Percentiles rank a stretch among this genome's conserved stretches.
Conservation (phyloP, 2,797 vertebrate genomes). For the Bufotes viridis region DNA sequence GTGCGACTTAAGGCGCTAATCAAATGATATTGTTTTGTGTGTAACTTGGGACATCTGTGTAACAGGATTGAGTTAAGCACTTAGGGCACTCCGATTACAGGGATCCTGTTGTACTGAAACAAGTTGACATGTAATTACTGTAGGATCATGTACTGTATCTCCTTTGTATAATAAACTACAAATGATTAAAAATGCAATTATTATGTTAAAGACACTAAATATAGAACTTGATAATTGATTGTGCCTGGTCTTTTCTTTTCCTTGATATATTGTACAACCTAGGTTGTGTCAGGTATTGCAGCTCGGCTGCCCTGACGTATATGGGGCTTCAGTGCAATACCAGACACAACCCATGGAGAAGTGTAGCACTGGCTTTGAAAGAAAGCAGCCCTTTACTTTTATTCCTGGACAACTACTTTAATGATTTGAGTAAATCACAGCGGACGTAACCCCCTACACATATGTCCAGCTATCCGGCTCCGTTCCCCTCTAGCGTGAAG, state of each 20-base stretch:
- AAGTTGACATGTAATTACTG: slow-evolving; percentile 66
- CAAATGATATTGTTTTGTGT: slow-evolving; percentile 40
- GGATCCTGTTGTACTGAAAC: slow-evolving; percentile 70
- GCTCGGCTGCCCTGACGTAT: neutral
- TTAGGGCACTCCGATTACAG: slow-evolving; percentile 66
- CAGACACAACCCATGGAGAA: neutral
- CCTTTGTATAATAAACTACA: slow-evolving; percentile 77
- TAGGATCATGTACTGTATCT: slow-evolving; percentile 72
- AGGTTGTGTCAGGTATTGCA: neutral
- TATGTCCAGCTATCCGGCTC: no score
- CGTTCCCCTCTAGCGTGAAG: no score
- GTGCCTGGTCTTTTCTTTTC: slow-evolving; percentile 62
- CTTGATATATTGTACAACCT: neutral
- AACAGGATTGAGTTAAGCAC: slow-evolving; percentile 71
- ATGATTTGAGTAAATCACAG: no score
- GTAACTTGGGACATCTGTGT: slow-evolving; percentile 66
- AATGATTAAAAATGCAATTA: slow-evolving; percentile 69
- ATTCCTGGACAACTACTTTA: neutral
- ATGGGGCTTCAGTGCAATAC: neutral
- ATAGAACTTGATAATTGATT: slow-evolving; percentile 77
- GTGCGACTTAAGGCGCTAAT: slow-evolving; percentile 15
- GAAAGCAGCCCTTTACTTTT: neutral
- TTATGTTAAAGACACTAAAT: slow-evolving; percentile 71
- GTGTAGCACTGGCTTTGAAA: neutral
- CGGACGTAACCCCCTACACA: no score